phyloP scores from a whole-genome alignment of 2,113 vertebrate genomes.

The Marmota monax region DNA sequence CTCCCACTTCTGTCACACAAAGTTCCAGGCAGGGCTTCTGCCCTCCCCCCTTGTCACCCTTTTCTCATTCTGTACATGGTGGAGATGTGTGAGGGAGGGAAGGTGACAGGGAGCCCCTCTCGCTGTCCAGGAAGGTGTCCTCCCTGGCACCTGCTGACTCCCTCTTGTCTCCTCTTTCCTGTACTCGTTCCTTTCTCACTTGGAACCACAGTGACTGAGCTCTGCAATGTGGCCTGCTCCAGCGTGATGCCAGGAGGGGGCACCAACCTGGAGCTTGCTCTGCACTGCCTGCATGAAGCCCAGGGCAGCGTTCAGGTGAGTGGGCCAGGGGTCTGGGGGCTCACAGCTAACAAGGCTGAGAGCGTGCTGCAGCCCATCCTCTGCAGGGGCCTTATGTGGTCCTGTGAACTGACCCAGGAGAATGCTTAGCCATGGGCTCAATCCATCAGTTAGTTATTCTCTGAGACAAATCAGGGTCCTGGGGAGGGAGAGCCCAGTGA shows the following conservation, averaged over 20 bases:
- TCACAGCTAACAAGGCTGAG: background rate
- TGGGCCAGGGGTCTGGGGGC: background rate
- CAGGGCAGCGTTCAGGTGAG: conserved; percentile 87
- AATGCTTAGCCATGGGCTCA: background rate
- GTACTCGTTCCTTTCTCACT: background rate
- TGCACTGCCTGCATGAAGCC: conserved; percentile 89
- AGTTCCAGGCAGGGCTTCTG: too few relatives aligned
- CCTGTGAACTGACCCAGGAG: background rate
- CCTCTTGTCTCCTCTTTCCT: background rate
- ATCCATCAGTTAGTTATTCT: background rate
- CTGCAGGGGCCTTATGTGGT: rapidly evolving
- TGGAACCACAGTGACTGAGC: conserved; percentile 81
- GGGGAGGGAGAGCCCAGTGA: background rate
- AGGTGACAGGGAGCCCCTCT: background rate
- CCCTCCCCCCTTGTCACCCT: background rate
- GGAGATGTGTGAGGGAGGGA: background rate
- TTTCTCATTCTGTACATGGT: background rate
- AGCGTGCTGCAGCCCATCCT: background rate
- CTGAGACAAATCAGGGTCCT: rapidly evolving
- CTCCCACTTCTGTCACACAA: background rate
- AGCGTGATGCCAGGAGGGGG: conserved; percentile 89
- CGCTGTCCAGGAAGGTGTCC: background rate
- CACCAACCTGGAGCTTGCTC: conserved; percentile 88
- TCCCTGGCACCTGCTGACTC: background rate
- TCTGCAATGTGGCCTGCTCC: conserved; percentile 89